phyloP scores from a whole-genome alignment of 2,113 vertebrate genomes.

The Macquaria australasica region DNA sequence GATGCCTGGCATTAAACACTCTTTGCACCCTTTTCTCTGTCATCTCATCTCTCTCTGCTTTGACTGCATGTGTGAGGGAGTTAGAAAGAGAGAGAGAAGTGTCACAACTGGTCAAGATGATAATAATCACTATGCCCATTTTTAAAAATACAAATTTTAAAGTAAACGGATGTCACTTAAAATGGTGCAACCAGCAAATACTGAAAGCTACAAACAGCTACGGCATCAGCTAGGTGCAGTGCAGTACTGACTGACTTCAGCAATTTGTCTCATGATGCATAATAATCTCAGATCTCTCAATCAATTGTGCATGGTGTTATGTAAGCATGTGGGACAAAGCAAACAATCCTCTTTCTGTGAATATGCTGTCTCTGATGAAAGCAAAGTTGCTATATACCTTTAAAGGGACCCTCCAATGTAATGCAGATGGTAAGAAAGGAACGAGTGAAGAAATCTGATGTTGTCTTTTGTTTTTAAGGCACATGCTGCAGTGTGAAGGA shows the following conservation, averaged over 20 bases:
- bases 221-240: background rate
- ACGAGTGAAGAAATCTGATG: constrained; percentile 9
- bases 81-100: constrained; percentile 14
- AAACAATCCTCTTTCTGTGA: background rate
- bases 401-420: constrained; percentile 18
- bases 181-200: constrained; percentile 5
- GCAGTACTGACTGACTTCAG: constrained; percentile 24
- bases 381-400: constrained; percentile 9
- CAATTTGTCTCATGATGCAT: constrained; percentile 29
- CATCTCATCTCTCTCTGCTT: constrained; percentile 26
- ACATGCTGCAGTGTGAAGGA: constrained; percentile 3
- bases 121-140: constrained; percentile 9
- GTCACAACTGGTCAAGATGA: constrained; percentile 27
- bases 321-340: constrained; percentile 28
- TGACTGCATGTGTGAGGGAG: constrained; percentile 24
- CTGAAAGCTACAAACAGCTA: constrained; percentile 6
- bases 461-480: constrained; percentile 18
- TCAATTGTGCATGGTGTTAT: constrained; percentile 27
- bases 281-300: constrained; percentile 34
- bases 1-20: constrained; percentile 37
- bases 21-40: constrained; percentile 40
- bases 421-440: background rate
- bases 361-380: constrained; percentile 12
- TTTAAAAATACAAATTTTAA: constrained; percentile 5
- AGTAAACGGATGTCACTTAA: background rate